These are phyloP conservation scores for Fregetta grallaria DNA, from an alignment of 2,113 vertebrate genomes.

Conservation along the genomic window DNA sequence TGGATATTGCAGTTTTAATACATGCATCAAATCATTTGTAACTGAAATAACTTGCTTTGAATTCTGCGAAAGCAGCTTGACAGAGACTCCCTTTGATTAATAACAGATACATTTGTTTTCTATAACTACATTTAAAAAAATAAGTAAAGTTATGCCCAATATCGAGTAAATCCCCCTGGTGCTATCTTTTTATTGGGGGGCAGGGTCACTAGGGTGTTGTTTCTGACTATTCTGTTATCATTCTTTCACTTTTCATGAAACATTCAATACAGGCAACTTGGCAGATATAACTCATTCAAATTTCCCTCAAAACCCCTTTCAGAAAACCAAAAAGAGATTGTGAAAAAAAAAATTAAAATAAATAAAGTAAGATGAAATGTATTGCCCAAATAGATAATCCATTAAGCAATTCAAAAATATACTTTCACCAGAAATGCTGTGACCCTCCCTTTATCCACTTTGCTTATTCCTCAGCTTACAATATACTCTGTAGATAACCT, in stretches of 20 bases:
- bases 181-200: accelerated
- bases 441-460: not conserved
- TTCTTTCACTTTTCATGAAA: not conserved
- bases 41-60: not conserved
- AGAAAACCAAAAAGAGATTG: not conserved
- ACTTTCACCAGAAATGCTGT: not conserved
- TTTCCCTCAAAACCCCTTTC: not conserved
- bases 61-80: not conserved
- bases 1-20: not conserved
- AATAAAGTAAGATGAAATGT: not conserved
- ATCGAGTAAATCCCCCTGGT: not conserved
- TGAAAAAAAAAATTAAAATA: not conserved
- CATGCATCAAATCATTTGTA: not conserved
- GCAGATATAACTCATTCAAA: not conserved
- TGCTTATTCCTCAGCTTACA: not conserved
- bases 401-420: not conserved
- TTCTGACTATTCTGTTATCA: not conserved
- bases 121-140: not conserved
- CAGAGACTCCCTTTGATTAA: not conserved
- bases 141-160: not conserved
- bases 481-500: not conserved
- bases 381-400: not conserved
- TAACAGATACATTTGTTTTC: not conserved
- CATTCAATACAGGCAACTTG: not conserved
- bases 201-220: not conserved